phyloP scores from a whole-genome alignment of 2,113 vertebrate genomes.

The Noctilio leporinus region DNA sequence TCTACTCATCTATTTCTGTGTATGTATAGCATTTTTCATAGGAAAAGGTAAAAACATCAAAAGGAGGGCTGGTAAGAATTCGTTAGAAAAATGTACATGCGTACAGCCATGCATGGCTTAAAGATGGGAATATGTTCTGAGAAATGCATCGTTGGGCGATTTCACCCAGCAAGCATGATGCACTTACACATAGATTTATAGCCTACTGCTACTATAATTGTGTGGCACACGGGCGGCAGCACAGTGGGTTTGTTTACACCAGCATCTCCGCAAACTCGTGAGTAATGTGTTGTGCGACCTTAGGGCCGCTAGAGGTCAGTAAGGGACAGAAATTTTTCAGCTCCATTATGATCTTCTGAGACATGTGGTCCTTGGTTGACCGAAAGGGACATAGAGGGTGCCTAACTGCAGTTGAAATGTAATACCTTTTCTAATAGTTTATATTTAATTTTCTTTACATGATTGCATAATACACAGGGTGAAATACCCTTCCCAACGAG shows the following conservation, averaged over 20 bases:
- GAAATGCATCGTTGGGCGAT: neutral
- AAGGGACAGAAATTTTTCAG: neutral
- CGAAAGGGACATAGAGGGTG: neutral
- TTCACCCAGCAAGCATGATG: neutral
- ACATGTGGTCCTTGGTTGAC: neutral
- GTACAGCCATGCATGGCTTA: neutral
- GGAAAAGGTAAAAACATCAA: neutral
- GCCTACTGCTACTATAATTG: neutral
- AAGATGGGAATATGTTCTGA: neutral
- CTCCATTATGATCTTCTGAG: neutral
- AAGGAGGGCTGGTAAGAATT: neutral
- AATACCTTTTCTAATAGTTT: neutral
- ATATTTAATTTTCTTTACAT: neutral
- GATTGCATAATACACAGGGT: neutral
- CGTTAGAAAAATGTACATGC: neutral
- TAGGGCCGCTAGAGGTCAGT: neutral
- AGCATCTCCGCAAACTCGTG: neutral
- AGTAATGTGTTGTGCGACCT: neutral
- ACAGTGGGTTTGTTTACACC: neutral
- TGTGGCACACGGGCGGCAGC: neutral
- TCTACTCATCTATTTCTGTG: neutral
- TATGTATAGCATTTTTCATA: neutral
- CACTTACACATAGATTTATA: too few species aligned
- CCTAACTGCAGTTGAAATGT: neutral
- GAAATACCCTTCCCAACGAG: neutral